Conservation (phyloP, 1,140 invertebrate genomes). For the Drosophila varians region DNA sequence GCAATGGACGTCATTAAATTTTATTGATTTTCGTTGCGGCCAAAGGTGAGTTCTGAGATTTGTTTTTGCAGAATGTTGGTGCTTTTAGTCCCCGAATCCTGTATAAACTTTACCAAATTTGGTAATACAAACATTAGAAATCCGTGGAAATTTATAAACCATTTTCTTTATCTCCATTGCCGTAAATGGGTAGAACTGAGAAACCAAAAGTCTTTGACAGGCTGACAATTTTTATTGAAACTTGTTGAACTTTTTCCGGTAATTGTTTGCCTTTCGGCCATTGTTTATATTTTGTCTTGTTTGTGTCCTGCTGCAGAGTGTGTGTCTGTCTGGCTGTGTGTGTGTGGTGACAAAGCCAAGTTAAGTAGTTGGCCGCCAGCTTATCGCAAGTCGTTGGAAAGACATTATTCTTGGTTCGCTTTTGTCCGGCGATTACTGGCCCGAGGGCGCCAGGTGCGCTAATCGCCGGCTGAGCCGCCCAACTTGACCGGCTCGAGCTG, state of each 20-base stretch:
- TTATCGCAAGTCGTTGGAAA: conserved; percentile 65
- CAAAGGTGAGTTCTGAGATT: conserved; percentile 11
- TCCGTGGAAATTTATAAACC: neutral
- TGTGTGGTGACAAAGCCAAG: conserved; percentile 44
- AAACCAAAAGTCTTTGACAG: conserved; percentile 23
- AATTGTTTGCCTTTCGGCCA: conserved; percentile 53
- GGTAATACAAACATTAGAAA: neutral
- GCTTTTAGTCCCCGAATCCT: too few species aligned
- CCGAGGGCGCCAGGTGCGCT: conserved; percentile 57
- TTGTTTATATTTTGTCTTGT: conserved; percentile 20
- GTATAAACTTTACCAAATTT: neutral
- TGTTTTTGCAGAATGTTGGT: too few species aligned
- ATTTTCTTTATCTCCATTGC: neutral
- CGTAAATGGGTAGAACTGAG: conserved; percentile 24
- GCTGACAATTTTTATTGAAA: conserved; percentile 61
- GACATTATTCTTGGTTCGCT: conserved; percentile 66
- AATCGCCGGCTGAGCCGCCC: conserved; percentile 69
- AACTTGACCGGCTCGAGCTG: conserved; percentile 1
- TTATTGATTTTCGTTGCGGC: conserved; percentile 17
- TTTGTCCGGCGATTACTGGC: conserved; percentile 56
- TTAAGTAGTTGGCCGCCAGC: conserved; percentile 67
- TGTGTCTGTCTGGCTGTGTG: conserved; percentile 1
- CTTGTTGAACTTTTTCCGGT: conserved; percentile 56
- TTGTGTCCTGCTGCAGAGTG: neutral
- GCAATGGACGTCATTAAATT: conserved; percentile 14